Base-by-base conservation (phyloP, 1,140 invertebrate genomes). In the Drosophila bifasciata region DNA sequence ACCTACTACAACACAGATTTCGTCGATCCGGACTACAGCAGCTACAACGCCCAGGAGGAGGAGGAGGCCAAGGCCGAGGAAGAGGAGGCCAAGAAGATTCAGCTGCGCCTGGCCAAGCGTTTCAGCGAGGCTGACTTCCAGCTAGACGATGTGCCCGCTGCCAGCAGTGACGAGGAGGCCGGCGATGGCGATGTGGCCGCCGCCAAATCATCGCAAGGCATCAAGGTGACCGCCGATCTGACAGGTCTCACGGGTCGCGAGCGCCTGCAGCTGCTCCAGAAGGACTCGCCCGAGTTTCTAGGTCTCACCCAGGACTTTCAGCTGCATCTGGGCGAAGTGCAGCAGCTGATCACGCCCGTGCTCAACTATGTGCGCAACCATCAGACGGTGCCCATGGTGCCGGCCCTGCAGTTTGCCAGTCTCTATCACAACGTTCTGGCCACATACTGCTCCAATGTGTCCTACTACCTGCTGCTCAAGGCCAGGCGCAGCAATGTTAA, bases 1-100 rank as follows among this genome's bases (percentile, higher is more conserved):
- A 93, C 93, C 41, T 98, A 95, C 91, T 97, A 97, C 92, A 95
- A 95, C 44, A 96, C 97, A 1, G 97, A 98, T 93, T 97, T 96
- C 92, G 94, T 97, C 13, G 97, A 98, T 93, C 93, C 95, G 75
- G 97, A 98, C 92, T 97, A 96, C 93, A 94, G 95, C 40, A 95
- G 94, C 19, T 95, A 95, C 92, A 93, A 94, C 68, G 94, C 94
- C 71, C 73, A 95, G 80, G 94, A 96, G 84, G 94, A 95, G 76
- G 94, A 94, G 76, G 93, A 94, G 59, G 97, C 97, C 17, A 94
- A 95, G 67, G 92, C 96, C 70, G 97, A 98, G 92, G 97, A 98
- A 92, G 93, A 96, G 74, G 97, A 98, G 93, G 97, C 96, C 2
- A 94, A 93, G 90, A 95, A 94, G 77, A 95, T 98, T 57, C 97